Percentiles rank a stretch among this genome's conserved stretches.
phyloP scores from a whole-genome alignment of 2,113 vertebrate genomes.

The Paracanthobrama guichenoti region DNA sequence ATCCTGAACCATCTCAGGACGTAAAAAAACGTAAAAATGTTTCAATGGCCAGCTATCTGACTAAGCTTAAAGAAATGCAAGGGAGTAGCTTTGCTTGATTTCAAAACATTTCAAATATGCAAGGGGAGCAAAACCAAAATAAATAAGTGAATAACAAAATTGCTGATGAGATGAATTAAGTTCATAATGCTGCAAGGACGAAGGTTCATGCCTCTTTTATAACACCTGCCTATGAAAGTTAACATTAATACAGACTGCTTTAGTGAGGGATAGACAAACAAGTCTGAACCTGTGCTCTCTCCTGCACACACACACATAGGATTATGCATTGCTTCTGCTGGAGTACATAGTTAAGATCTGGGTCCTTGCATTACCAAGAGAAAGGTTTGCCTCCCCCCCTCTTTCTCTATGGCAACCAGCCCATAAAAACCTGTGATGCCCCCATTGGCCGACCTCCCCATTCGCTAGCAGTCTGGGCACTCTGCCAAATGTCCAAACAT shows the following conservation, averaged over 20 bases:
- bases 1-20: background rate
- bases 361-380: constrained; percentile 44
- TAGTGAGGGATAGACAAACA: constrained; percentile 11
- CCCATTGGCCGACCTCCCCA: constrained; percentile 49
- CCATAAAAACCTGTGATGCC: constrained; percentile 57
- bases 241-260: background rate
- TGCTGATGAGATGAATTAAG: background rate
- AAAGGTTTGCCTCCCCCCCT: constrained; percentile 38
- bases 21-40: background rate
- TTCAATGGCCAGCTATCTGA: background rate
- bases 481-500: constrained; percentile 67
- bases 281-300: constrained; percentile 22
- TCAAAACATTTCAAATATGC: constrained; percentile 35
- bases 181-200: background rate
- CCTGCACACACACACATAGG: constrained; percentile 1
- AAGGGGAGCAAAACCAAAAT: background rate
- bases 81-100: constrained; percentile 30
- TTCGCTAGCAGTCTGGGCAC: constrained; percentile 53
- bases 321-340: constrained; percentile 11
- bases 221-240: constrained; percentile 1
- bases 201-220: background rate
- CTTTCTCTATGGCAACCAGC: constrained; percentile 53
- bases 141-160: constrained; percentile 13
- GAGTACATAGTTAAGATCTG: constrained; percentile 43
- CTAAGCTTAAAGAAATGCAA: background rate